Evolutionary conservation across 2,797 vertebrate species (phyloP).

Genomic region (Heliangelus exortis): DNA sequence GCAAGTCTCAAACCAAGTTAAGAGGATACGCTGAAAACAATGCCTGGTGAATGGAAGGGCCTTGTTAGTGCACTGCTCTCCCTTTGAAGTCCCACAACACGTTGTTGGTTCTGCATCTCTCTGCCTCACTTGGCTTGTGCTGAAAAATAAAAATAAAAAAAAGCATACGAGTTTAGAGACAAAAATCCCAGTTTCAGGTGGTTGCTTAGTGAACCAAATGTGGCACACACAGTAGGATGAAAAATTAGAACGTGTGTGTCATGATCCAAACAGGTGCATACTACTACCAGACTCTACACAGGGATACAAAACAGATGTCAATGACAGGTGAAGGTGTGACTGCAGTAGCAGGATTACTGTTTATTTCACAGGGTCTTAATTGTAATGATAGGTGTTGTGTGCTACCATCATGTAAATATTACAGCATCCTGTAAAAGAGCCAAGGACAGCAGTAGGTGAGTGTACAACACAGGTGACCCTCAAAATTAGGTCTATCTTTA

Average conservation of each 20-base stretch:
- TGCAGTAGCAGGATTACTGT: not conserved
- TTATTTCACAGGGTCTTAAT: slow-evolving; percentile 18
- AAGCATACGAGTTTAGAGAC: not conserved
- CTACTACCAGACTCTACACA: not conserved
- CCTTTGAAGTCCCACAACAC: slow-evolving; percentile 90
- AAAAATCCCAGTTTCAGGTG: not conserved
- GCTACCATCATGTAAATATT: slow-evolving; percentile 1
- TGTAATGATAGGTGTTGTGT: slow-evolving; percentile 31
- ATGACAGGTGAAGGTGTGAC: slow-evolving; percentile 17
- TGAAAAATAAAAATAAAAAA: slow-evolving; percentile 52
- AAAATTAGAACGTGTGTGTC: not conserved
- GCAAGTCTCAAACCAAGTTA: not conserved
- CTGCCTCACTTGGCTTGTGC: slow-evolving; percentile 80
- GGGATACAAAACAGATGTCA: slow-evolving; percentile 20
- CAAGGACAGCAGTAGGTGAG: slow-evolving; percentile 11
- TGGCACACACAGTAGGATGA: not conserved
- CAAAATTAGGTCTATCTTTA: not conserved
- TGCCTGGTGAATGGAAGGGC: slow-evolving; percentile 96
- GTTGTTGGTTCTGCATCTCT: slow-evolving; percentile 80
- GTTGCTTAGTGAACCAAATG: not conserved
- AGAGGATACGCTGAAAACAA: slow-evolving; percentile 99
- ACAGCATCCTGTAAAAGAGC: not conserved
- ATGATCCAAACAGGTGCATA: slow-evolving; percentile 27
- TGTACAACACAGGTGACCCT: not conserved
- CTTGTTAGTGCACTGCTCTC: slow-evolving; percentile 88